phyloP scores from a whole-genome alignment of 2,113 vertebrate genomes.

The Notarius quadriscutis region DNA sequence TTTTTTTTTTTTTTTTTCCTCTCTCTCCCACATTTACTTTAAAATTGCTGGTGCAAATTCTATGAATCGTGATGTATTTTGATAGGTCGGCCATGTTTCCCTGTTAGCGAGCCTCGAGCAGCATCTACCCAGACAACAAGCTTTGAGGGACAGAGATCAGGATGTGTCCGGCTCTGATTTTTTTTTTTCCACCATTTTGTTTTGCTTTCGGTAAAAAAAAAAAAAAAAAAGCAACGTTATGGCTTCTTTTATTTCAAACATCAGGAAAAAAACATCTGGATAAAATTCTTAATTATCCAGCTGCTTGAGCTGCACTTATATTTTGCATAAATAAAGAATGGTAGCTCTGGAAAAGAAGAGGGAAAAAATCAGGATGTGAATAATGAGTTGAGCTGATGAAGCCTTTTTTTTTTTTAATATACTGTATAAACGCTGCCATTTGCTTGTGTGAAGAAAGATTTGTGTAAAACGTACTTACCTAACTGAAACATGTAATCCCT shows the following conservation, averaged over 20 bases:
- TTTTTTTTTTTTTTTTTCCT: neutral
- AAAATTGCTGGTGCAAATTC: neutral
- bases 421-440: neutral
- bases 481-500: neutral
- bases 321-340: neutral
- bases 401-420: neutral
- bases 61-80: neutral
- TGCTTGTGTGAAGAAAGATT: neutral
- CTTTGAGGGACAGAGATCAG: too few species aligned
- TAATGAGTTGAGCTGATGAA: neutral
- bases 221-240: neutral
- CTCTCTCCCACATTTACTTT: neutral
- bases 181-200: neutral
- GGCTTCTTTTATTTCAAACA: neutral
- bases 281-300: neutral
- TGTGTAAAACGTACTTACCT: neutral
- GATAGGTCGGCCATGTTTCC: neutral
- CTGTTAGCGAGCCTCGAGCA: neutral
- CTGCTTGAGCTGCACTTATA: slow-evolving; percentile 6
- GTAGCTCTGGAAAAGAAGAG: slow-evolving; percentile 20
- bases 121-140: neutral
- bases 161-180: neutral
- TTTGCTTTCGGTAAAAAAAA: neutral
- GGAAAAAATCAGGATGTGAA: neutral
- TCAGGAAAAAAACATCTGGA: neutral